Conservation (phyloP, 2,797 vertebrate species). For the Cirrhinus mrigala region DNA sequence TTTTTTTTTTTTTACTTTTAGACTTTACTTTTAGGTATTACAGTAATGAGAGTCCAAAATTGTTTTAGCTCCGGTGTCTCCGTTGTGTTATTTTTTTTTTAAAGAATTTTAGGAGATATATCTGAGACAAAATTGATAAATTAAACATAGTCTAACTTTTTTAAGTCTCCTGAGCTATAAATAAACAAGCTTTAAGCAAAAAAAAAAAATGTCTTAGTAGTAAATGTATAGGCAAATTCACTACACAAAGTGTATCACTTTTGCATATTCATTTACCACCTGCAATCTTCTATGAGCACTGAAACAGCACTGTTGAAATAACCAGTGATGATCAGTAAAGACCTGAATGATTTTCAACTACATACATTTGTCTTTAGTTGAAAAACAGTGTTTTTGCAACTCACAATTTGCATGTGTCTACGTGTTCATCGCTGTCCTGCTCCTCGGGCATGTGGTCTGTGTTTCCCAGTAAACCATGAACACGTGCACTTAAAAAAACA, state of each 20-base stretch:
- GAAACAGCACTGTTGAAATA: not conserved
- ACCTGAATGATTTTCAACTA: not conserved
- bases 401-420: not conserved
- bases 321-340: not conserved
- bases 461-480: conserved; percentile 45
- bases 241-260: not conserved
- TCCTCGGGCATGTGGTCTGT: conserved; percentile 23
- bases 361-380: not conserved
- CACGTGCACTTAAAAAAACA: conserved; percentile 49
- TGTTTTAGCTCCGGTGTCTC: too few relatives aligned
- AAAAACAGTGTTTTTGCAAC: not conserved
- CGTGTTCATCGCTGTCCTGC: not conserved
- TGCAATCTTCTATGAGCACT: not conserved
- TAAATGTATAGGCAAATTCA: not conserved
- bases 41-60: too few relatives aligned
- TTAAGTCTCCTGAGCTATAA: too few relatives aligned
- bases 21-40: too few relatives aligned
- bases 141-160: too few relatives aligned
- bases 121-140: too few relatives aligned
- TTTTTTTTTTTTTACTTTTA: too few relatives aligned
- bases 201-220: too few relatives aligned
- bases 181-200: too few relatives aligned
- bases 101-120: too few relatives aligned
- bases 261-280: not conserved
- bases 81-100: too few relatives aligned